A percentile compares a stretch with the other conserved stretches of the same genome.
Evolutionary conservation across 2,888 invertebrate species (phyloP).

Genomic region (Drosophila borealis): DNA sequence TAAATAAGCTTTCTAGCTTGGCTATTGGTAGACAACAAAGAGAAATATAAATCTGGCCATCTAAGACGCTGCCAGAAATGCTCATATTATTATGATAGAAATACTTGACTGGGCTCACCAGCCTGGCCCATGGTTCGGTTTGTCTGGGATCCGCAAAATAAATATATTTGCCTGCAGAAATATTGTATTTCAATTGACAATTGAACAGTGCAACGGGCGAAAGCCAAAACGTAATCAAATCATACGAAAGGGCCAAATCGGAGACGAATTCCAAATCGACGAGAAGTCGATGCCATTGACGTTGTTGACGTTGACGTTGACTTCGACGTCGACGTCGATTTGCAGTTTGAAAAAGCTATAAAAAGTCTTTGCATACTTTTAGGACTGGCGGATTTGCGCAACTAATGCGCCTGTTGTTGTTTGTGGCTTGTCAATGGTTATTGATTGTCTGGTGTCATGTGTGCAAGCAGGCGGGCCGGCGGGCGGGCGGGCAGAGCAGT

Average conservation of each 20-base stretch:
- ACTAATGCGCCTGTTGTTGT: slow-evolving; percentile 71
- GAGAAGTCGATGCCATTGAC: slow-evolving; percentile 18
- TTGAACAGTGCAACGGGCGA: slow-evolving; percentile 65
- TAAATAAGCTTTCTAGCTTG: too few species aligned
- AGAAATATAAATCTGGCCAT: neutral
- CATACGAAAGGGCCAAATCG: slow-evolving; percentile 65
- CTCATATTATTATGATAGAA: slow-evolving; percentile 59
- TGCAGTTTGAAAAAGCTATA: slow-evolving; percentile 64
- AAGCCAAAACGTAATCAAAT: slow-evolving; percentile 76
- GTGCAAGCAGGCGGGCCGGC: slow-evolving; percentile 9
- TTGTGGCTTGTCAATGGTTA: slow-evolving; percentile 80
- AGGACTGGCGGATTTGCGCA: slow-evolving; percentile 67
- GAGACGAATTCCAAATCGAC: slow-evolving; percentile 36
- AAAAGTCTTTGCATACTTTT: slow-evolving; percentile 67
- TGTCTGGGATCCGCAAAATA: slow-evolving; percentile 33
- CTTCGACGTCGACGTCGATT: slow-evolving; percentile 55
- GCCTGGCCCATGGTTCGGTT: neutral
- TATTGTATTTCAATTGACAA: slow-evolving; percentile 78
- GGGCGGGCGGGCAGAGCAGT: neutral
- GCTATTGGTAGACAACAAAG: too few species aligned
- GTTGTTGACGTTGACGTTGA: slow-evolving; percentile 18
- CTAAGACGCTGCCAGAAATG: slow-evolving; percentile 36
- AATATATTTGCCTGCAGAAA: slow-evolving; percentile 54
- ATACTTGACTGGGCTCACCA: slow-evolving; percentile 20
- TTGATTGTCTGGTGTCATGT: slow-evolving; percentile 79